A percentile compares a stretch with the other conserved stretches of the same genome.
These are phyloP conservation scores for Pangasius krempfi DNA, from an alignment of 2,797 vertebrate species.

Conservation along the genomic window DNA sequence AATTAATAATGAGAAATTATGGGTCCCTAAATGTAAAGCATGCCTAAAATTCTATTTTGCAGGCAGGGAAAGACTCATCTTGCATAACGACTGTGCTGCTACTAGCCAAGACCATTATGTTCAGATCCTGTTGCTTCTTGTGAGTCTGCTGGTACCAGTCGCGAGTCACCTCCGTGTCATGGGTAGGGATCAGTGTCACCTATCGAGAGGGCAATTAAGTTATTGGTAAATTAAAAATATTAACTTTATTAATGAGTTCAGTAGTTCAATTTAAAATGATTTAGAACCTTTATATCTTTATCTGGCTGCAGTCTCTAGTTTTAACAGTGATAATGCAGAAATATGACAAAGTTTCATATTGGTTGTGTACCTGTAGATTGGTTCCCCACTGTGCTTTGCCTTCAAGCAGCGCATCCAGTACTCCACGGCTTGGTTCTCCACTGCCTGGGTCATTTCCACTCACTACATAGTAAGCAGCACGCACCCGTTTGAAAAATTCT, in stretches of 20 bases:
- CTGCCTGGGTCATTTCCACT: conserved; percentile 93
- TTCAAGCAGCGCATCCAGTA: conserved; percentile 92
- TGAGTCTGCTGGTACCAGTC: conserved; percentile 99
- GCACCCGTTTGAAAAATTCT: conserved; percentile 95
- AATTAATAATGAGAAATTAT: conserved; percentile 53
- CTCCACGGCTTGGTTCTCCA: conserved; percentile 91
- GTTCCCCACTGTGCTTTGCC: conserved; percentile 97
- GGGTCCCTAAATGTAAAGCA: conserved; percentile 48
- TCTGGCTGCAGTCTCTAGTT: not conserved
- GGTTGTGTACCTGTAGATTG: conserved; percentile 89
- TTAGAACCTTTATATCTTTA: not conserved
- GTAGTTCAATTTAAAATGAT: not conserved
- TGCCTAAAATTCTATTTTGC: conserved; percentile 97
- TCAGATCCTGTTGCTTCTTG: conserved; percentile 95
- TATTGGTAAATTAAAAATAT: not conserved
- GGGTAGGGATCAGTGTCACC: conserved; percentile 98
- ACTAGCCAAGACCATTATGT: conserved; percentile 97
- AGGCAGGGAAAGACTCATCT: conserved; percentile 98
- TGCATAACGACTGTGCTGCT: conserved; percentile 99
- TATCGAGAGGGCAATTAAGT: conserved; percentile 58
- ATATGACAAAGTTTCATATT: conserved; percentile 8
- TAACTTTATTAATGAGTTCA: not conserved
- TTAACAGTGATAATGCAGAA: not conserved
- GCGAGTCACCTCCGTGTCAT: conserved; percentile 96
- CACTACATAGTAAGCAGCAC: conserved; percentile 93